Percentiles rank a stretch among this genome's conserved stretches.
These are phyloP conservation scores for Trachythela sp. DNA, from an alignment of 64 coral and sea anemone species.

Conservation along the genomic window DNA sequence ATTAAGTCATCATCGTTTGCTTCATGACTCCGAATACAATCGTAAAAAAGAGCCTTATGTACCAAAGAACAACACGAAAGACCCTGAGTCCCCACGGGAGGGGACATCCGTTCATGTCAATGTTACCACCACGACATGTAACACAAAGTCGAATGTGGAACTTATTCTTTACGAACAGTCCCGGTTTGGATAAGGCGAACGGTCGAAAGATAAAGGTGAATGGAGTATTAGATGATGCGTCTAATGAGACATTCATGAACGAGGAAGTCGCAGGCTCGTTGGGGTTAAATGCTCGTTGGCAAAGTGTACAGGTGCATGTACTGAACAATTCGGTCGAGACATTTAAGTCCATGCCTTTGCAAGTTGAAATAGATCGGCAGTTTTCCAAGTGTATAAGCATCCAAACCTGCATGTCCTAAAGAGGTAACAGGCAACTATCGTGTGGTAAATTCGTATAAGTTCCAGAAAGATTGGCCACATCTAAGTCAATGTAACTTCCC, in stretches of 20 bases:
- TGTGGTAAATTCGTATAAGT: not conserved
- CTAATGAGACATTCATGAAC: not conserved
- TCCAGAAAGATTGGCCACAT: not conserved
- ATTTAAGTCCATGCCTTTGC: not conserved
- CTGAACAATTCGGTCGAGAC: not conserved
- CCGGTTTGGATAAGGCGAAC: not conserved
- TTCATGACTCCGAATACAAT: not conserved
- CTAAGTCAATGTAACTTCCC: not conserved
- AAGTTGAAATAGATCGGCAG: not conserved
- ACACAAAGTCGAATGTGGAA: not conserved
- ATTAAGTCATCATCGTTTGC: not conserved
- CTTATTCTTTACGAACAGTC: not conserved
- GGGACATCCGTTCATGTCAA: not conserved
- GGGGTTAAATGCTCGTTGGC: not conserved
- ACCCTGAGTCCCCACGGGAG: not conserved
- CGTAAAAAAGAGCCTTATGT: not conserved
- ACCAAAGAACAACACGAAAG: not conserved
- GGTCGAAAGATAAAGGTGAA: not conserved
- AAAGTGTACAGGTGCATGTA: not conserved
- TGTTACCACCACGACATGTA: not conserved
- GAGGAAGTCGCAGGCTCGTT: not conserved
- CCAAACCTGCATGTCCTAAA: not conserved
- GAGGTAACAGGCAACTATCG: not conserved
- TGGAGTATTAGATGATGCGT: not conserved
- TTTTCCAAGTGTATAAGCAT: not conserved